Evolutionary conservation across 2,888 invertebrate species (phyloP), one percentile per base, ranked within the genome.

Genomic region (Sarcophaga caerulescens): DNA sequence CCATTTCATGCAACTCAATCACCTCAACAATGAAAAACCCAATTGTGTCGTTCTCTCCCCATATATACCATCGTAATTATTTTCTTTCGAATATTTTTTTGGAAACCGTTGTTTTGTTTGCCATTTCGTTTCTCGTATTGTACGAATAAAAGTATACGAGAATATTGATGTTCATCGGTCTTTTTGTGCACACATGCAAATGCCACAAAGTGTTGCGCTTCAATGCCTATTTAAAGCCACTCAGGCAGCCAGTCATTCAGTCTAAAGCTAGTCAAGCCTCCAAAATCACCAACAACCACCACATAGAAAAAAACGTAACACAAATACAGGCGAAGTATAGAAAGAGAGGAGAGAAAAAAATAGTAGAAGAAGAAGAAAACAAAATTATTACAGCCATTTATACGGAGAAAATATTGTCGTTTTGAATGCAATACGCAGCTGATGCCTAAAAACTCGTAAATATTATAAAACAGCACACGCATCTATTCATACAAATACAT

Each of bases 1-100:
- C 35, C 68, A 47, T 90, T 89, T 89, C 92, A 92, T 89, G 89
- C 91, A 91, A 91, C 91, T 91, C 91, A 92, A 91, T 91, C 91
- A 91, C 90, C 89, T 88, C 89, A 88, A 88, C 87, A 88, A 52
- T 17, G 52, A 89, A 88, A 89, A 88, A 88, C 87, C 88, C 89
- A 88, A 89, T 89, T 87, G 87, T 85, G 85, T 84, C 88, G 84
- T 88, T 89, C 78, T 84, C 71, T 84, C 71, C 81, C 52, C 6
- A 25, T 4, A 75, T 79, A 71, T 75, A 84, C 74, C 70, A 81
- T 84, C 85, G 85, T 87, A 85, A 88, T 88, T 88, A 88, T 88
- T 78, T 66, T 71, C 79, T 81, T 65, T 76, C 47, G 1, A 12
- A 14, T 25, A 69, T 66, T 60, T 52, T 44, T 63, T 11, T 63